Evolutionary conservation across 1,140 invertebrate genomes (phyloP).

Genomic region (Drosophila novamexicana): DNA sequence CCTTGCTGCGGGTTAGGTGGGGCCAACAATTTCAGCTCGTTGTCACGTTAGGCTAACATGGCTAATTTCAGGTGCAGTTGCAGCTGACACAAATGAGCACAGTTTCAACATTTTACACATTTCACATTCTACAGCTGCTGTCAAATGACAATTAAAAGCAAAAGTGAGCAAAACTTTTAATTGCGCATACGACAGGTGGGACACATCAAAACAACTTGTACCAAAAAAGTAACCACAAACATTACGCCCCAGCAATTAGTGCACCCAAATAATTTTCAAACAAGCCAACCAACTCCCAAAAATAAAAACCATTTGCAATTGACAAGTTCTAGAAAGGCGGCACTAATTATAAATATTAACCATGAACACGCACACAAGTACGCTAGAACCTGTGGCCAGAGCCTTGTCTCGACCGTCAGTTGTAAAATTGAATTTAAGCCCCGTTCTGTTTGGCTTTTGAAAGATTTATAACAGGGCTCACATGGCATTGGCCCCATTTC

Average conservation of each 20-base stretch:
- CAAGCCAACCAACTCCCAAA: slow-evolving; percentile 12
- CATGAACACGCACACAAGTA: neutral
- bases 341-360: slow-evolving; percentile 65
- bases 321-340: slow-evolving; percentile 45
- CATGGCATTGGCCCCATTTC: slow-evolving; percentile 69
- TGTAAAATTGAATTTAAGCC: slow-evolving; percentile 76
- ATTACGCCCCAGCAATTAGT: slow-evolving; percentile 49
- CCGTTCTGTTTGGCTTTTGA: slow-evolving; percentile 72
- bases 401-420: slow-evolving; percentile 70
- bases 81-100: slow-evolving; percentile 55
- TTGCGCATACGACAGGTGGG: slow-evolving; percentile 76
- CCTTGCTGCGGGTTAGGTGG: neutral
- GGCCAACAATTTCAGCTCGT: slow-evolving; percentile 12
- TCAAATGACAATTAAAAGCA: slow-evolving; percentile 65
- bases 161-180: slow-evolving; percentile 60
- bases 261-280: slow-evolving; percentile 3
- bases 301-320: slow-evolving; percentile 48
- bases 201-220: slow-evolving; percentile 43
- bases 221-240: slow-evolving; percentile 38
- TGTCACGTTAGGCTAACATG: slow-evolving; percentile 53
- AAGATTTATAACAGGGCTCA: slow-evolving; percentile 72
- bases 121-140: slow-evolving; percentile 43
- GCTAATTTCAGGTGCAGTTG: slow-evolving; percentile 55
- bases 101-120: slow-evolving; percentile 35
- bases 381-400: slow-evolving; percentile 14